These are phyloP conservation scores for Zaprionus ornatus DNA, from an alignment of 1,140 invertebrate genomes.

Conservation along the genomic window DNA sequence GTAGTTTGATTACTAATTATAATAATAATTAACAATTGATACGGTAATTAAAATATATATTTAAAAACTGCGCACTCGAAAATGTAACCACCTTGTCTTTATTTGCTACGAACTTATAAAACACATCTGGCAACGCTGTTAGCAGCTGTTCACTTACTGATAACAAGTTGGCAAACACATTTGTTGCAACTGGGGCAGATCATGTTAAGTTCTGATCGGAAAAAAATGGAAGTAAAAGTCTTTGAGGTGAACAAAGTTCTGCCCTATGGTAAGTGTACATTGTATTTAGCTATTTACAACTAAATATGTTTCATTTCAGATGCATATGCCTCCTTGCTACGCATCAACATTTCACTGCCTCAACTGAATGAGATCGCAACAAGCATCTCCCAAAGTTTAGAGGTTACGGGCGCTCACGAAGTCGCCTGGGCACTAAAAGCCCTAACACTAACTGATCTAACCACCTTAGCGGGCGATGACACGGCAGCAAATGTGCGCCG, in stretches of 20 bases:
- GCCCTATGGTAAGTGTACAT: conserved; percentile 58
- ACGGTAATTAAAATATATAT: background rate
- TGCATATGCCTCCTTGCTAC: conserved; percentile 56
- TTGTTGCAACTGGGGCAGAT: background rate
- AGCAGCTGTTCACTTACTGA: conserved; percentile 60
- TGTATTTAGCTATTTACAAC: background rate
- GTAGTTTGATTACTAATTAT: too few relatives aligned
- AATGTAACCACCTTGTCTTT: background rate
- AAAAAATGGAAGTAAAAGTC: conserved; percentile 50
- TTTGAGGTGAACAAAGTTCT: conserved; percentile 65
- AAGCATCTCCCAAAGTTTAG: conserved; percentile 58
- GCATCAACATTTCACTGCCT: conserved; percentile 56
- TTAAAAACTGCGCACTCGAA: background rate
- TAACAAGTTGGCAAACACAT: conserved; percentile 45
- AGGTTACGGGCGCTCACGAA: conserved; percentile 81
- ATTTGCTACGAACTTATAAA: conserved; percentile 11
- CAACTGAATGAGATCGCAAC: conserved; percentile 66
- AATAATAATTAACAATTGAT: too few relatives aligned
- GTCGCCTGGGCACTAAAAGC: conserved; percentile 92
- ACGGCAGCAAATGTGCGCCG: conserved; percentile 91
- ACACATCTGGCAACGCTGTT: conserved; percentile 49
- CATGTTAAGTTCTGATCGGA: conserved; percentile 9
- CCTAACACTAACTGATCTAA: conserved; percentile 95
- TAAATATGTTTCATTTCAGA: background rate
- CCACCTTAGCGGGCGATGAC: conserved; percentile 95